Percentiles rank a stretch among this genome's conserved stretches.
Evolutionary conservation across 1,140 invertebrate genomes (phyloP).

Genomic region (Vollenhovia emeryi): DNA sequence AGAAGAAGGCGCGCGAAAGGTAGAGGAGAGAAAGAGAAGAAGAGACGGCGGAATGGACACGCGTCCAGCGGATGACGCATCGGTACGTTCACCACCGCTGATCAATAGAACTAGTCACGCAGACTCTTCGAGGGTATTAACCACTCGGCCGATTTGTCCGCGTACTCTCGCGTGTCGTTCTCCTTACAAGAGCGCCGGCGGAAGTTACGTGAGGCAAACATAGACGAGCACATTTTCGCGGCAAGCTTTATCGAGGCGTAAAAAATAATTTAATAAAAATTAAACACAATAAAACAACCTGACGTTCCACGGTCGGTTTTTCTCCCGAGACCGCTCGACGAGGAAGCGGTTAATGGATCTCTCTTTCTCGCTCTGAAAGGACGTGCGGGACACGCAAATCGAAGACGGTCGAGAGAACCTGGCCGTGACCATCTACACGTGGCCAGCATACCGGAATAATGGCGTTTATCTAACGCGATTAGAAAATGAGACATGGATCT

Average conservation of each 20-base stretch:
- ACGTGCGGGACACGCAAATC: neutral
- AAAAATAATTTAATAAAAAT: neutral
- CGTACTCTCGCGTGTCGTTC: neutral
- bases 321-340: neutral
- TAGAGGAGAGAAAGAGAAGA: neutral
- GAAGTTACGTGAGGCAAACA: neutral
- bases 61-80: constrained; percentile 45
- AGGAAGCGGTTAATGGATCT: neutral
- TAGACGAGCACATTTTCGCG: neutral
- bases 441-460: constrained; percentile 1
- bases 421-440: constrained; percentile 3
- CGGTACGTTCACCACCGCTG: constrained; percentile 34
- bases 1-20: neutral
- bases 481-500: neutral
- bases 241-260: neutral
- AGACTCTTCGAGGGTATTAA: constrained; percentile 39
- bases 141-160: constrained; percentile 16
- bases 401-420: neutral
- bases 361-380: too few species aligned
- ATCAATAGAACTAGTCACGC: constrained; percentile 53
- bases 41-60: constrained; percentile 1
- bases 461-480: constrained; percentile 10
- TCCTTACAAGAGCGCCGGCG: neutral
- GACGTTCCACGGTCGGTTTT: neutral
- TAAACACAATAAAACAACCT: neutral